Base-by-base conservation (phyloP, 2,113 vertebrate genomes). In the Ploceus nigricollis region DNA sequence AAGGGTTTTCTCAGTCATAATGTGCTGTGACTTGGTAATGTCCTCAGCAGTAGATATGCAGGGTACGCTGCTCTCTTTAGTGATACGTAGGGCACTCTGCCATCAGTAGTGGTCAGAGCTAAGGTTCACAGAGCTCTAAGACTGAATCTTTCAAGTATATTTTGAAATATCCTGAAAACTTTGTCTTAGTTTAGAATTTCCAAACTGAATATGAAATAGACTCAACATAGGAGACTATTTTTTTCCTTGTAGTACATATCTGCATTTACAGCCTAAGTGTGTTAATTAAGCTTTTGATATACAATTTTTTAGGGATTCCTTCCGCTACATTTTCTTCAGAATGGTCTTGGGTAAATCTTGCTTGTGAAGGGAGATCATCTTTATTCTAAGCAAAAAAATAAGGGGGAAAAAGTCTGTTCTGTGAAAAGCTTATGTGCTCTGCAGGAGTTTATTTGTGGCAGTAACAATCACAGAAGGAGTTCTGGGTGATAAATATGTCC, bases 231-330 rank as follows among this genome's bases (percentile, higher is more conserved):
- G 53, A 90, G 63, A 78, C 35, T 95, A 42, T 79, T 93, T 94
- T 94, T 95, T 96, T 14, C 31, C 78, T 73, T 77, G 82, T 82
- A 91, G 78, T 94, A 87, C 79, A 66, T 95, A 85, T 95, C 91
- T 97, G 47, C 88, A 83, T 93, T 96, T 86, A 81, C 89, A 95
- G 82, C 91, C 65, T 65, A 65, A 96, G 86, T 72, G 83, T 96
- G 92, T 77, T 94, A 96, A 96, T 96, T 82, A 91, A 96, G 89
- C 75, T 66, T 94, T 80, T 82, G 47, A 87, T 85, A 87, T 69
- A 87, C 70, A 83, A 57, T 88, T 85, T 96, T 96, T 96, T 95
- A 95, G 93, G 93, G 71, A 96, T 96, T 97, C 94, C 93, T 95
- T 96, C 90, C 51, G 22, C 66, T 96, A 90, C 78, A 91, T 70